A percentile compares a stretch with the other conserved stretches of the same genome.
phyloP scores from a whole-genome alignment of 2,888 invertebrate species.

The Diploptera punctata region DNA sequence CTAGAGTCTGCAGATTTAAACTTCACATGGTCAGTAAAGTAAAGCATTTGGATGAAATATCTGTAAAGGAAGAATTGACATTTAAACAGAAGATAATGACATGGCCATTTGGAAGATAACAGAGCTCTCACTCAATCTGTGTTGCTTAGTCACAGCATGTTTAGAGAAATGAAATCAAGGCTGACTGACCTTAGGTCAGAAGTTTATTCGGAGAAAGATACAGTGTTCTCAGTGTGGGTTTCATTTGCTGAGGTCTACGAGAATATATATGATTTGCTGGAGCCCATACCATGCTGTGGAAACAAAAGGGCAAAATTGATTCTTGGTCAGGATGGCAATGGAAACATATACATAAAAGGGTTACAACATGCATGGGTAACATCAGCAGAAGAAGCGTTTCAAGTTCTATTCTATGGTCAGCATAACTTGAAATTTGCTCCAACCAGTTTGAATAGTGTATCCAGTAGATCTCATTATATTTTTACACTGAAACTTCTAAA shows the following conservation, averaged over 20 bases:
- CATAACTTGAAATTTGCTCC: slow-evolving; percentile 77
- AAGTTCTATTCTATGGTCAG: slow-evolving; percentile 77
- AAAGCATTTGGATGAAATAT: slow-evolving; percentile 42
- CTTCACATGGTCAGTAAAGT: slow-evolving; percentile 47
- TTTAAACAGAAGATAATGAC: slow-evolving; percentile 41
- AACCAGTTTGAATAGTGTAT: slow-evolving; percentile 79
- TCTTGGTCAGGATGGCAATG: slow-evolving; percentile 62
- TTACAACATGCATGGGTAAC: slow-evolving; percentile 69
- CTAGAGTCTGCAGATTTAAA: slow-evolving; percentile 45
- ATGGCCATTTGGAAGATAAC: no score
- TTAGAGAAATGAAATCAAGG: slow-evolving; percentile 33
- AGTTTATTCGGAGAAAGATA: neutral
- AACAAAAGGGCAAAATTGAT: slow-evolving; percentile 33
- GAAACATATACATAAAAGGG: slow-evolving; percentile 62
- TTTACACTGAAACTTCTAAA: slow-evolving; percentile 71
- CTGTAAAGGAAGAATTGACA: slow-evolving; percentile 40
- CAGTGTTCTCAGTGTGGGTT: slow-evolving; percentile 67
- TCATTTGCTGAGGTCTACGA: slow-evolving; percentile 93
- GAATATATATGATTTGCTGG: slow-evolving; percentile 81
- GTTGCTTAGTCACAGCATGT: no score
- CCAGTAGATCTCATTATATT: slow-evolving; percentile 89
- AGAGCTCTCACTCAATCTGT: no score
- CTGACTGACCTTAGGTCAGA: no score
- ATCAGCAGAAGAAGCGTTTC: slow-evolving; percentile 79
- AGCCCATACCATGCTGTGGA: slow-evolving; percentile 49